Percentiles rank a stretch among this genome's conserved stretches.
Evolutionary conservation across 2,797 vertebrate species (phyloP).

Genomic region (Catamblyrhynchus diadema): DNA sequence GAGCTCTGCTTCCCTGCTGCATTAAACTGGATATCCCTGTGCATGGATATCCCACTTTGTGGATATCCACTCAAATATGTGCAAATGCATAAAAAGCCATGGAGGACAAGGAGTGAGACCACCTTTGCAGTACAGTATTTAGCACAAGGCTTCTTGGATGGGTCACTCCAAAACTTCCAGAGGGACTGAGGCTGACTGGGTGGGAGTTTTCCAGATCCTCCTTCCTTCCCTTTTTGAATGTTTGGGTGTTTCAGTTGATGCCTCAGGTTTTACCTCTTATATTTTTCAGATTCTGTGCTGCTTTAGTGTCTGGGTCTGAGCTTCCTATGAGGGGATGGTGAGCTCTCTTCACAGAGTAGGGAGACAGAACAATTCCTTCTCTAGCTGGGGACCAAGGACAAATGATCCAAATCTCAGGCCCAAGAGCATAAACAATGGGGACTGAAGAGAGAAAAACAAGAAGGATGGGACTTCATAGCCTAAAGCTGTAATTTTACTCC

Average conservation of each 20-base stretch:
- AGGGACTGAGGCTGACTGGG: neutral
- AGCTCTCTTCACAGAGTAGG: neutral
- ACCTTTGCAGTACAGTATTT: neutral
- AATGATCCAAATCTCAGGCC: neutral
- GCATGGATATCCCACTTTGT: rapidly evolving
- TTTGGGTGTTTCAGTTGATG: neutral
- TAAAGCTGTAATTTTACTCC: neutral
- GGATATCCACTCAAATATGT: rapidly evolving
- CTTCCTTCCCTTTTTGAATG: neutral
- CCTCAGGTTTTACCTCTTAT: neutral
- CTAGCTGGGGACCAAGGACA: neutral
- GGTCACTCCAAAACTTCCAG: neutral
- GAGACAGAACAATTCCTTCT: neutral
- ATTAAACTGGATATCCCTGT: neutral
- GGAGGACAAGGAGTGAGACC: neutral
- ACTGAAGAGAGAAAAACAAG: neutral
- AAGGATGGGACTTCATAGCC: rapidly evolving
- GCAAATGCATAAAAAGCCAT: rapidly evolving
- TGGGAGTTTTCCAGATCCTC: neutral
- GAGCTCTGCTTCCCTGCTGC: neutral
- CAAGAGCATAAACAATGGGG: rapidly evolving
- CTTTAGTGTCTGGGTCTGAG: neutral
- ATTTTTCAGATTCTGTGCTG: neutral
- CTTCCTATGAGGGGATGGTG: neutral
- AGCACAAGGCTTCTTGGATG: neutral